Evolutionary conservation across 2,888 invertebrate species (phyloP).

Genomic region (Molorchus minor): DNA sequence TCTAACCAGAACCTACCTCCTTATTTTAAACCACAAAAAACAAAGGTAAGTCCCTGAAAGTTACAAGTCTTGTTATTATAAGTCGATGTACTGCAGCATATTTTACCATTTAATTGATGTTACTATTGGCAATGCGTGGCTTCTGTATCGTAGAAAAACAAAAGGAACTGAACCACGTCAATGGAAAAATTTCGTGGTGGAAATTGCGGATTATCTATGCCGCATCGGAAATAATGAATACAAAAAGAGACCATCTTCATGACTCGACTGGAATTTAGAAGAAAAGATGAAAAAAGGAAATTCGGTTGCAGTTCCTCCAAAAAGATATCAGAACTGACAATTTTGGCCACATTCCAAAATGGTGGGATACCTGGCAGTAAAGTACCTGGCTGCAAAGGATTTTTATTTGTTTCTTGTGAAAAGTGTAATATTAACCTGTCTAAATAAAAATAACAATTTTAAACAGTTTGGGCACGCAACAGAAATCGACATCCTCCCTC

Average conservation of each 20-base stretch:
- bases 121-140: neutral
- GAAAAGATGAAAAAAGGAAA: slow-evolving; percentile 6
- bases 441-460: slow-evolving; percentile 15
- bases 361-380: slow-evolving; percentile 10
- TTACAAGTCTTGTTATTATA: too few relatives aligned
- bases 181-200: neutral
- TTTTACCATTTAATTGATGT: slow-evolving; percentile 9
- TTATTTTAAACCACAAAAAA: too few relatives aligned
- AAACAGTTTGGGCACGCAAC: too few relatives aligned
- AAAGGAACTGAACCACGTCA: too few relatives aligned
- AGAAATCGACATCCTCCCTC: too few relatives aligned
- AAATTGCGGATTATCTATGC: neutral
- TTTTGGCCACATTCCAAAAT: slow-evolving; percentile 6
- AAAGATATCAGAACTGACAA: slow-evolving; percentile 6
- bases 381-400: slow-evolving; percentile 6
- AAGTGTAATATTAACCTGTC: slow-evolving; percentile 5
- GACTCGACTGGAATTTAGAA: slow-evolving; percentile 9
- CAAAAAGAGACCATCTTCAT: slow-evolving; percentile 11
- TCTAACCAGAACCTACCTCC: too few relatives aligned
- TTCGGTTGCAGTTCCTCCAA: slow-evolving; percentile 5
- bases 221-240: neutral
- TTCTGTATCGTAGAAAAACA: neutral
- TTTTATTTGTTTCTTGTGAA: slow-evolving; percentile 14
- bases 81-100: slow-evolving; percentile 1
- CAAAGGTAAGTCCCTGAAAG: too few relatives aligned